Evolutionary conservation across 2,113 vertebrate genomes (phyloP).

Genomic region (Mus musculus): DNA sequence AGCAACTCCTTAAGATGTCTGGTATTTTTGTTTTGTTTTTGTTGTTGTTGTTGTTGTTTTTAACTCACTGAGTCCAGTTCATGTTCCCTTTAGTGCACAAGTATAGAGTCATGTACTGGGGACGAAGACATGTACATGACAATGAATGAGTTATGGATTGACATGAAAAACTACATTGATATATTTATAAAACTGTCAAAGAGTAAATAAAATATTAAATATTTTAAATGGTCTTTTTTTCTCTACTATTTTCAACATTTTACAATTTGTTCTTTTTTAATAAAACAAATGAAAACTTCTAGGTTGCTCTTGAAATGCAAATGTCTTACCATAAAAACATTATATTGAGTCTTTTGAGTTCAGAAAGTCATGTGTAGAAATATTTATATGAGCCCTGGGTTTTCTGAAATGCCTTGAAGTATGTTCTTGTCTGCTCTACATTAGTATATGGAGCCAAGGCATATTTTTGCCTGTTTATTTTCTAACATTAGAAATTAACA

Average conservation of each 20-base stretch:
- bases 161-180: background rate
- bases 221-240: background rate
- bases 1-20: background rate
- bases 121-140: background rate
- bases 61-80: background rate
- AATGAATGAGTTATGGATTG: background rate
- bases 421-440: background rate
- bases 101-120: background rate
- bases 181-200: no score
- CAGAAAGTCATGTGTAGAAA: slow-evolving; percentile 15
- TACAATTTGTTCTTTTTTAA: background rate
- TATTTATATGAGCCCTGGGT: background rate
- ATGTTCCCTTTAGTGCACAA: background rate
- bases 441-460: background rate
- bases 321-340: background rate
- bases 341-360: slow-evolving; percentile 23
- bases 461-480: slow-evolving; percentile 29
- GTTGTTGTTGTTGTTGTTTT: background rate
- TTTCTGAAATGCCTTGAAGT: slow-evolving; percentile 28
- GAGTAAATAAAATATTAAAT: background rate
- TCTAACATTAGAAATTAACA: slow-evolving; percentile 38
- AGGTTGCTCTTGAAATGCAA: slow-evolving; percentile 6
- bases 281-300: background rate
- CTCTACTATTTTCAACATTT: slow-evolving; percentile 2
- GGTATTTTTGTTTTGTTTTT: background rate